phyloP scores from a whole-genome alignment of 1,140 invertebrate species.

The Brachionus sp. region DNA sequence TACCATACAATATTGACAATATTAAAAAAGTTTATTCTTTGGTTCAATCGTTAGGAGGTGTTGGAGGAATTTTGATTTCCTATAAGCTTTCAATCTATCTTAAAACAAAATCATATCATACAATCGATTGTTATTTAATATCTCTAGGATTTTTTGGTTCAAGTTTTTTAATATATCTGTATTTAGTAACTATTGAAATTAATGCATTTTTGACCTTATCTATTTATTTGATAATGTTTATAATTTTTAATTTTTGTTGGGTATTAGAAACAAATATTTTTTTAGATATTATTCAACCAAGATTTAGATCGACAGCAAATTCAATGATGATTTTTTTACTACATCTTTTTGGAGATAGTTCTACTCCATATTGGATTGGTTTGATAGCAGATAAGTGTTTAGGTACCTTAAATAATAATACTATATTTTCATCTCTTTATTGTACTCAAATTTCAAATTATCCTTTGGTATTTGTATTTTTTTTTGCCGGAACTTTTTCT shows the following conservation, averaged over 20 bases:
- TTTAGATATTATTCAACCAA: slow-evolving; percentile 17
- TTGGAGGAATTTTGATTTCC: not conserved
- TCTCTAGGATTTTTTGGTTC: slow-evolving; percentile 1
- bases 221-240: slow-evolving; percentile 12
- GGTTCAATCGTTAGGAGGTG: slow-evolving; percentile 14
- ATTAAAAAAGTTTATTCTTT: slow-evolving; percentile 34
- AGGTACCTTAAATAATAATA: not conserved
- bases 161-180: slow-evolving; percentile 1
- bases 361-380: slow-evolving; percentile 38
- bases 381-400: slow-evolving; percentile 36
- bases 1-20: not conserved
- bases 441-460: slow-evolving; percentile 31
- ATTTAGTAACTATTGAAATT: slow-evolving; percentile 4
- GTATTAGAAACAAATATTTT: slow-evolving; percentile 34
- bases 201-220: not conserved
- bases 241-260: slow-evolving; percentile 43
- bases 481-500: not conserved
- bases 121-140: slow-evolving; percentile 7
- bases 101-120: not conserved
- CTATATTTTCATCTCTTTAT: not conserved
- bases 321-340: slow-evolving; percentile 38
- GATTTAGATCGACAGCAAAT: slow-evolving; percentile 14
- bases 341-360: slow-evolving; percentile 41
- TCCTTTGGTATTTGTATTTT: slow-evolving; percentile 33
- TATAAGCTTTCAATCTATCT: slow-evolving; percentile 2